A percentile compares a stretch with the other conserved stretches of the same genome.
Evolutionary conservation across 2,888 invertebrate species (phyloP).

Genomic region (Amiota communis): DNA sequence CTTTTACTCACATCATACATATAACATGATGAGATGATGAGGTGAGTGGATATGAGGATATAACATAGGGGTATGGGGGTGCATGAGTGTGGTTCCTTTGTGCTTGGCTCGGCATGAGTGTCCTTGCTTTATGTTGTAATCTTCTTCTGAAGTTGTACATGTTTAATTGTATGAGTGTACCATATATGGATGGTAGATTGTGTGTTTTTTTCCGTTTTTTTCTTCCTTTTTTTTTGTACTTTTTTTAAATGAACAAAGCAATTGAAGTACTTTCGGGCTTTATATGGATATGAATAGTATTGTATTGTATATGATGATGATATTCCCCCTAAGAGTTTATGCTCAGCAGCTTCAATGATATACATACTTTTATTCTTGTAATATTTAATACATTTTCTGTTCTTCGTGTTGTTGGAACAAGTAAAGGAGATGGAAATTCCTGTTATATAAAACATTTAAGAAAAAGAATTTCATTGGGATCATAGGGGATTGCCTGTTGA

Average conservation of each 20-base stretch:
- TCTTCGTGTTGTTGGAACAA: too few species aligned
- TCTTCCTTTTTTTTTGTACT: not conserved
- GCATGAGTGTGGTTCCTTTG: slow-evolving; percentile 7
- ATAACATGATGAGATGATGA: too few species aligned
- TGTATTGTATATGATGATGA: too few species aligned
- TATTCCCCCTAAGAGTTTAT: too few species aligned
- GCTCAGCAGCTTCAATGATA: too few species aligned
- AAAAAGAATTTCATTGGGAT: too few species aligned
- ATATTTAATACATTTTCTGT: too few species aligned
- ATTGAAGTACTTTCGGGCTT: slow-evolving; percentile 16
- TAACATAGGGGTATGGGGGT: slow-evolving; percentile 5
- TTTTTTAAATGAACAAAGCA: not conserved
- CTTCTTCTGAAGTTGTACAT: slow-evolving; percentile 7
- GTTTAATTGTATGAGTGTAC: not conserved
- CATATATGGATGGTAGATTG: not conserved
- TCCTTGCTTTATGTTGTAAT: slow-evolving; percentile 14
- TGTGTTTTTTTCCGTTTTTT: not conserved
- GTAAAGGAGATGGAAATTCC: too few species aligned
- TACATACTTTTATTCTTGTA: too few species aligned
- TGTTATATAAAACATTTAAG: too few species aligned
- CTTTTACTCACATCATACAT: not conserved
- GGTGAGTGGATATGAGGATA: slow-evolving; percentile 38
- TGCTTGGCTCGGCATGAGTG: not conserved
- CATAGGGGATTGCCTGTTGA: too few species aligned
- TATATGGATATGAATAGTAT: not conserved